Conservation (phyloP, 2,113 vertebrate species). For the Pseudolaguvia tuberculata region DNA sequence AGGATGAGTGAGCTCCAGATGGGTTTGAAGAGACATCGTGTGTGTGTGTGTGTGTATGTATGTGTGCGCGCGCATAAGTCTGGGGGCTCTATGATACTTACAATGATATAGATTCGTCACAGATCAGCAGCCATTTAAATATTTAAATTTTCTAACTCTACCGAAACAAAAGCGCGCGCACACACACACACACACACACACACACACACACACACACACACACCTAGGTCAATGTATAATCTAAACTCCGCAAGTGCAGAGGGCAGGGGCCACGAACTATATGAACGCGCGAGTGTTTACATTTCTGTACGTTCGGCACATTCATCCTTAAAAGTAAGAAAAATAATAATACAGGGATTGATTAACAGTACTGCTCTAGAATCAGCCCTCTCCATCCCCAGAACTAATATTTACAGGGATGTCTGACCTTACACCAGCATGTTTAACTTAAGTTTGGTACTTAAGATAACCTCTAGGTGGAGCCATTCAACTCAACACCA, state of each 20-base stretch:
- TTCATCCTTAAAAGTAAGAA: neutral
- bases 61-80: neutral
- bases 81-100: constrained; percentile 30
- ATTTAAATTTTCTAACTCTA: constrained; percentile 27
- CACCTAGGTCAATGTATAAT: constrained; percentile 10
- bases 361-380: constrained; percentile 16
- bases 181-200: constrained; percentile 24
- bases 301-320: neutral
- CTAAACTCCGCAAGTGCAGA: constrained; percentile 18
- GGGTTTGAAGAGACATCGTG: neutral
- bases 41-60: constrained; percentile 11
- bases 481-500: neutral
- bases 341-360: neutral
- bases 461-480: neutral
- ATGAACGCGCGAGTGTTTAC: neutral
- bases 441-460: neutral
- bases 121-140: constrained; percentile 39
- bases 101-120: constrained; percentile 29
- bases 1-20: constrained; percentile 43
- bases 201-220: constrained; percentile 22
- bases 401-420: constrained; percentile 8
- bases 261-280: neutral
- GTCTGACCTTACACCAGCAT: constrained; percentile 21
- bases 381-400: constrained; percentile 29
- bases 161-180: constrained; percentile 20